phyloP scores from a whole-genome alignment of 1,140 invertebrate genomes.

The Melitaea cinxia region DNA sequence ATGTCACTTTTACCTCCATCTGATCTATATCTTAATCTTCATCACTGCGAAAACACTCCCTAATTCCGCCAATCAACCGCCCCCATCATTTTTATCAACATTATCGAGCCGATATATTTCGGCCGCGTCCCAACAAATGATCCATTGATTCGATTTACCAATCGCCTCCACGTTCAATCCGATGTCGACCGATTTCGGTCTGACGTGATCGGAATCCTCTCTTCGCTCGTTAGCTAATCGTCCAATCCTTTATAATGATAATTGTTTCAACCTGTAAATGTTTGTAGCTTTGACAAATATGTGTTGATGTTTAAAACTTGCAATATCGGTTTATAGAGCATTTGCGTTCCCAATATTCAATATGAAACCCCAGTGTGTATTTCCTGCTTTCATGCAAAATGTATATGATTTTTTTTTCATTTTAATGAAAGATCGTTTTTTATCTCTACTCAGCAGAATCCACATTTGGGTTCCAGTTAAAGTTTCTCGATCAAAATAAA shows the following conservation, averaged over 20 bases:
- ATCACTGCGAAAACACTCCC: not conserved
- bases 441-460: too few species aligned
- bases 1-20: too few species aligned
- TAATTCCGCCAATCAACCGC: not conserved
- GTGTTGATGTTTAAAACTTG: too few species aligned
- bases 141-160: slow-evolving; percentile 31
- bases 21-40: too few species aligned
- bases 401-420: too few species aligned
- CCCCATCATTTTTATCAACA: not conserved
- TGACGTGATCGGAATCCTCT: slow-evolving; percentile 38
- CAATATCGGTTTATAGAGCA: too few species aligned
- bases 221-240: slow-evolving; percentile 35
- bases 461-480: too few species aligned
- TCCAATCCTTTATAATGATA: slow-evolving; percentile 18
- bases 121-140: slow-evolving; percentile 27
- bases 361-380: too few species aligned
- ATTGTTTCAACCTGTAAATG: not conserved
- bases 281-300: not conserved
- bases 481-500: too few species aligned
- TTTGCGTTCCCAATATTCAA: too few species aligned
- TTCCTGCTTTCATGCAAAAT: too few species aligned
- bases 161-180: slow-evolving; percentile 22
- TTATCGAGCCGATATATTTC: slow-evolving; percentile 23
- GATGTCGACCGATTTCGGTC: slow-evolving; percentile 38
- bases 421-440: too few species aligned